Conservation (phyloP, 2,888 invertebrate species). For the Pristionchus maxplancki region DNA sequence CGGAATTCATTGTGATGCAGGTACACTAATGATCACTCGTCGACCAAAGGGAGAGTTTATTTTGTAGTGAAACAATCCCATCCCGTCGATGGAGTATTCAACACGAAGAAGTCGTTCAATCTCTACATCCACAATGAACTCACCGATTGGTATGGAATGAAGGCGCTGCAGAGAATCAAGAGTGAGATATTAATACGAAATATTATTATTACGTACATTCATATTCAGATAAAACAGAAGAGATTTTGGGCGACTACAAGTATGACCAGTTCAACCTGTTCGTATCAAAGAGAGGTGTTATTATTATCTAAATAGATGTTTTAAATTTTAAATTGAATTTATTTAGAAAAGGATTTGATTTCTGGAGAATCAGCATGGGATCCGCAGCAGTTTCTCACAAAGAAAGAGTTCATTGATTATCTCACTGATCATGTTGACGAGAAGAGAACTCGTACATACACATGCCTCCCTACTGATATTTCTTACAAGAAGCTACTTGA, state of each 20-base stretch:
- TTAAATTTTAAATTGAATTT: no score
- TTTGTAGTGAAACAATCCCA: constrained; percentile 31
- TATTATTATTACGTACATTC: no score
- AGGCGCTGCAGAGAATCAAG: background rate
- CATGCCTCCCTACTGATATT: background rate
- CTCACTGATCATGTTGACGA: no score
- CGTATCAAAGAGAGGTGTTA: background rate
- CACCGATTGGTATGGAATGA: constrained; percentile 18
- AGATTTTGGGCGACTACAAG: background rate
- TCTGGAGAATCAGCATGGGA: no score
- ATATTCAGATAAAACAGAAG: background rate
- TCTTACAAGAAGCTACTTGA: background rate
- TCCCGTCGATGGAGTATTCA: constrained; percentile 28
- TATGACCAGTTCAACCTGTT: background rate
- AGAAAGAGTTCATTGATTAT: no score
- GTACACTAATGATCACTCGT: background rate
- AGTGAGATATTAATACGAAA: no score
- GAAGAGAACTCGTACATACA: background rate
- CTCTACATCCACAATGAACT: constrained; percentile 46
- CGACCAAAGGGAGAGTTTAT: no score
- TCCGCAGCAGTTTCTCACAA: no score
- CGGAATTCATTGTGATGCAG: constrained; percentile 46
- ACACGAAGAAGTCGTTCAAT: constrained; percentile 22
- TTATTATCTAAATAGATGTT: no score
- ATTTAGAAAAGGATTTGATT: no score